Base-by-base conservation (phyloP, 2,888 invertebrate genomes). In the Silvanus unidentatus region DNA sequence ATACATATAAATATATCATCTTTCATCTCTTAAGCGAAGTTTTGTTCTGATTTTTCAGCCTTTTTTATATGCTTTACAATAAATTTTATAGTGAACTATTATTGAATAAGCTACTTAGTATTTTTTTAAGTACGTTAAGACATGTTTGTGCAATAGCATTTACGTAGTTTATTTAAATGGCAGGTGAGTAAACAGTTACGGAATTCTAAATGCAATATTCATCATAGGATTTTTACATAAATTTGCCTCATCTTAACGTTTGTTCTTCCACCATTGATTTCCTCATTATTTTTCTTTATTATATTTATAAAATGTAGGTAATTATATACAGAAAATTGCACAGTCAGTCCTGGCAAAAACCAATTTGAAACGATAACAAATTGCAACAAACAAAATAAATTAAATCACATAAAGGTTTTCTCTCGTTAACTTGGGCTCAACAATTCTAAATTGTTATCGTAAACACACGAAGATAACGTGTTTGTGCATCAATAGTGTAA, bases 321-420 rank as follows among this genome's bases (percentile, higher is more conserved):
- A 22, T 27, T 39, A 39, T 12, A 22, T 22, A 39, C 22, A 39
- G n/a, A 39, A 65, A 55, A 68, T 68, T 68, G 68, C 68, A 68
- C 67, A 59, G 60, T 60, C 53, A 64, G 66, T 66, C 68, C 66
- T 66, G 66, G 66, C 64, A 59, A 53, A 48, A 40, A 38, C 40
- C 30, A 45, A 37, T 16, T 5, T 37, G 38, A 47, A 40, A 16
- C 48, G 44, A 46, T 22, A 14, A n/a, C 14, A 15, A 12, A 49
- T 16, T 34, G 36, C 22, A 28, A 16, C 39, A 11, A 39, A 22
- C 5, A 37, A 11, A 29, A 39, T 49, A 47, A 50, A 50, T 51
- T 49, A 45, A 42, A 54, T 54, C 52, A 54, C 50, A 52, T 50
- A 28, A 38, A 42, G 37, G 39, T 47, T 44, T 45, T 47, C 43